Conservation (phyloP, 1,140 invertebrate species). For the Drosophila rhopaloa region DNA sequence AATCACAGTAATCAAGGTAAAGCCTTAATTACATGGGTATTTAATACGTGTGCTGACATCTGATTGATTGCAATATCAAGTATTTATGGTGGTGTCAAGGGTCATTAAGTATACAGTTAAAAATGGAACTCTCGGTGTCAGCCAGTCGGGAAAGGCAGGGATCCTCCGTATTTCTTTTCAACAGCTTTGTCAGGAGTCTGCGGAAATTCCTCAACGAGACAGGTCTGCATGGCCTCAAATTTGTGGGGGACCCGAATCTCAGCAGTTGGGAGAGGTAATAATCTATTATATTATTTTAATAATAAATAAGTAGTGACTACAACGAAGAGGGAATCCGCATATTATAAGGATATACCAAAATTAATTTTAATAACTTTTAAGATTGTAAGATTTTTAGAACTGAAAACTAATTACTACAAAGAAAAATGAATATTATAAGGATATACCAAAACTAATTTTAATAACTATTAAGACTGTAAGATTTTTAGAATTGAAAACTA, state of each 20-base stretch:
- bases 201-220: conserved; percentile 87
- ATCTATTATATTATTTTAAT: no score
- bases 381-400: no score
- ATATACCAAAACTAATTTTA: no score
- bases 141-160: conserved; percentile 1
- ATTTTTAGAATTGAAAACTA: no score
- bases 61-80: conserved; percentile 26
- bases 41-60: conserved; percentile 30
- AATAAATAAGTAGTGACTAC: no score
- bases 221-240: conserved; percentile 90
- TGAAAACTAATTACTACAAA: no score
- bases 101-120: conserved; percentile 28
- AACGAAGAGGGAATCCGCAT: no score
- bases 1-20: conserved; percentile 33
- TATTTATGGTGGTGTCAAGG: conserved; percentile 31
- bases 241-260: conserved; percentile 89
- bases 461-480: neutral
- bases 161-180: conserved; percentile 28
- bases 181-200: conserved; percentile 49
- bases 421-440: no score
- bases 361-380: no score
- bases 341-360: no score
- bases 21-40: conserved; percentile 40
- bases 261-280: conserved; percentile 89
- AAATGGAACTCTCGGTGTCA: conserved; percentile 26